Evolutionary conservation across 2,113 vertebrate genomes (phyloP).

Genomic region (Microcebus jonahi): DNA sequence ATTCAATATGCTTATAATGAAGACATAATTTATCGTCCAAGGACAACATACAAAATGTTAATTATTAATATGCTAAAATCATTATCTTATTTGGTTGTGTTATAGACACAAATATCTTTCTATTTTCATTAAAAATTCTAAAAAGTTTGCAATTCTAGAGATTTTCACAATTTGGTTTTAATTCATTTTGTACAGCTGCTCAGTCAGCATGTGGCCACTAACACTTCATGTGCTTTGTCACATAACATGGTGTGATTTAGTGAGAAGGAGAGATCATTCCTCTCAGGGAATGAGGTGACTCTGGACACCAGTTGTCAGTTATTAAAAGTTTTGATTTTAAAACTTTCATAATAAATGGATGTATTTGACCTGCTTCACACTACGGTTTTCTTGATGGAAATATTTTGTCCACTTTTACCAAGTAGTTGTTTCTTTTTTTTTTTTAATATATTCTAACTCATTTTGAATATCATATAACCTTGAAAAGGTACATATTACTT

Average conservation of each 20-base stretch:
- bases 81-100: not conserved
- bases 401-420: not conserved
- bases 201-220: constrained; percentile 66
- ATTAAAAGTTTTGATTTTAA: constrained; percentile 50
- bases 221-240: constrained; percentile 65
- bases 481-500: not conserved
- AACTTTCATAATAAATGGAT: constrained; percentile 48
- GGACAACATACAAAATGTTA: not conserved
- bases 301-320: constrained; percentile 46
- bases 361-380: not conserved
- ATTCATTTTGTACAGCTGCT: constrained; percentile 72
- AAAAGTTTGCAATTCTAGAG: not conserved
- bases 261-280: constrained; percentile 27
- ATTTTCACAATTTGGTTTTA: constrained; percentile 47
- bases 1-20: not conserved
- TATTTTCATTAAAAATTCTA: constrained; percentile 5
- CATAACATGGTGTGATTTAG: constrained; percentile 34
- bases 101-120: not conserved
- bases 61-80: not conserved
- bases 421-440: not conserved
- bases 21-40: not conserved
- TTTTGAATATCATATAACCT: not conserved
- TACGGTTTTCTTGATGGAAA: constrained; percentile 34
- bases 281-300: constrained; percentile 53
- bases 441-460: not conserved